phyloP scores from a whole-genome alignment of 2,113 vertebrate genomes.

The Platichthys stellatus region DNA sequence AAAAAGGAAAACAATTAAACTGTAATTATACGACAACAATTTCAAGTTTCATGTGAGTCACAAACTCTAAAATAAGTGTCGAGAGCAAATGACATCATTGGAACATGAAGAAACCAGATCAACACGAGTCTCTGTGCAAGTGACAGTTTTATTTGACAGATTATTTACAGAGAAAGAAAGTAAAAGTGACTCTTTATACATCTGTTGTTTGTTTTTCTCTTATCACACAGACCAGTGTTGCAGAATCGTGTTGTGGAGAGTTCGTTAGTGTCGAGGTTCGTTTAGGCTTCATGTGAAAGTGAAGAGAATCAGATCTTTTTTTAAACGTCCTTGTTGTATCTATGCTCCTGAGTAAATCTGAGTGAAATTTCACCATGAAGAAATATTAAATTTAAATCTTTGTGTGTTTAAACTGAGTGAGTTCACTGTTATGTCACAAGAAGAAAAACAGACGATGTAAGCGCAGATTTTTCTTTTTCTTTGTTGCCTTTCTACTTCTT shows the following conservation, averaged over 20 bases:
- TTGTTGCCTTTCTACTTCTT: no score
- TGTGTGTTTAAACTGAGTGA: conserved; percentile 31
- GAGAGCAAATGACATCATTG: not conserved
- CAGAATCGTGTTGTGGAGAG: conserved; percentile 57
- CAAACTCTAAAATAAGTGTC: conserved; percentile 7
- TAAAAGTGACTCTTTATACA: conserved; percentile 45
- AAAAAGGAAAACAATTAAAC: no score
- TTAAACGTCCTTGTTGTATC: conserved; percentile 16
- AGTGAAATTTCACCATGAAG: not conserved
- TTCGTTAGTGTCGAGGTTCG: conserved; percentile 49
- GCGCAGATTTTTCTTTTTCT: no score
- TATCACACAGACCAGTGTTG: conserved; percentile 35
- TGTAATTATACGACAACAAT: not conserved
- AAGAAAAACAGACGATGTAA: not conserved
- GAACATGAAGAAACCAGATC: conserved; percentile 19
- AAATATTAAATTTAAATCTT: not conserved
- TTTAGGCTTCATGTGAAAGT: conserved; percentile 36
- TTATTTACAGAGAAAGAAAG: conserved; percentile 74
- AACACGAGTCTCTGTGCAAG: conserved; percentile 69
- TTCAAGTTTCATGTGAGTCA: not conserved
- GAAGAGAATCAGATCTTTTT: not conserved
- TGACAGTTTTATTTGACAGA: conserved; percentile 79
- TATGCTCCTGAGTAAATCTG: conserved; percentile 69
- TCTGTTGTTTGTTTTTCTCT: conserved; percentile 18
- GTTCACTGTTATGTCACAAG: conserved; percentile 38